Percentiles rank a stretch among this genome's conserved stretches.
phyloP scores from a whole-genome alignment of 2,888 invertebrate species.

The Gonocerus acuteangulatus region DNA sequence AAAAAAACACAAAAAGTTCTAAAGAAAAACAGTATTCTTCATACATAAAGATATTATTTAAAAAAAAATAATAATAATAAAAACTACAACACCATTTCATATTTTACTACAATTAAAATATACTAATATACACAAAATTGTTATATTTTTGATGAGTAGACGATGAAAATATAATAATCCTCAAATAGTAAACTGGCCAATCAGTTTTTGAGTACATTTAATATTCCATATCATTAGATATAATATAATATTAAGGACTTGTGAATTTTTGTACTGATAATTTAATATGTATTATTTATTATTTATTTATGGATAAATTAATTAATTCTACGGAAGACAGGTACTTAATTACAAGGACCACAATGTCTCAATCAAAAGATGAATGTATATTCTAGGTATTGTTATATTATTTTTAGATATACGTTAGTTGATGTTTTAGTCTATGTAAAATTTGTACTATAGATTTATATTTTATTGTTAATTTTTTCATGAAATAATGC shows the following conservation, averaged over 20 bases:
- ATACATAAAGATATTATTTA: too few relatives aligned
- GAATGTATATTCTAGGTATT: slow-evolving; percentile 32
- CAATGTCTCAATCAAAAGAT: slow-evolving; percentile 32
- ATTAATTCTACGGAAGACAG: slow-evolving; percentile 14
- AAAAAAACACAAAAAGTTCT: too few relatives aligned
- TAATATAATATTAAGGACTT: slow-evolving; percentile 11
- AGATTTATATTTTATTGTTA: slow-evolving; percentile 27
- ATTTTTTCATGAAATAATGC: slow-evolving; percentile 25
- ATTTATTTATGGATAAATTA: slow-evolving; percentile 20
- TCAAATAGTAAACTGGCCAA: too few relatives aligned
- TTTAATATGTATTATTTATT: slow-evolving; percentile 28
- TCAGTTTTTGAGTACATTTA: too few relatives aligned
- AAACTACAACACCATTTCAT: too few relatives aligned
- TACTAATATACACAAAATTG: too few relatives aligned
- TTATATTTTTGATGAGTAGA: too few relatives aligned
- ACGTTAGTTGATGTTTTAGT: slow-evolving; percentile 36
- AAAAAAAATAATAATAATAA: too few relatives aligned
- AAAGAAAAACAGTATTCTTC: too few relatives aligned
- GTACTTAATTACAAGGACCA: slow-evolving; percentile 21
- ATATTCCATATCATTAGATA: slow-evolving; percentile 20
- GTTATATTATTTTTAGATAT: slow-evolving; percentile 34
- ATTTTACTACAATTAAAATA: too few relatives aligned
- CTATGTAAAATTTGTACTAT: slow-evolving; percentile 35
- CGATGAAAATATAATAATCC: too few relatives aligned
- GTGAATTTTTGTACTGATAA: slow-evolving; percentile 27